Base-by-base conservation (phyloP, 2,888 invertebrate genomes). In the Therioaphis trifolii region DNA sequence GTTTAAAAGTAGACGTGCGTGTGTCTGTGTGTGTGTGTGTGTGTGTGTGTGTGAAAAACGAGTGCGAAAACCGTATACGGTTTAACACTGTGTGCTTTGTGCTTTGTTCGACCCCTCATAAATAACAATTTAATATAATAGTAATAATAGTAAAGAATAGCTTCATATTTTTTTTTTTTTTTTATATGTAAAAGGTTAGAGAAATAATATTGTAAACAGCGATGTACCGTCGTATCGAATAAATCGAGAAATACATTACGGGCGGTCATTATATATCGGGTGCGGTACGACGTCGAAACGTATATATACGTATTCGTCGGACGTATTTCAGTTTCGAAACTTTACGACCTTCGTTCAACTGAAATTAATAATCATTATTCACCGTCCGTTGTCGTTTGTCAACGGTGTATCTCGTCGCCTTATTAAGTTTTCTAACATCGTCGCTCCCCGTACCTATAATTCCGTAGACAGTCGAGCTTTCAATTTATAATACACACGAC, bases 381-480 rank as follows among this genome's bases (percentile, higher is more conserved):
- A 14, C n/a, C 5, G 61, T 43, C 27, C 24, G 27, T 76, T n/a
- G 18, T 74, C 52, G 18, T 40, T 58, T 55, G 40, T 75, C 58
- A 58, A 7, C 35, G 3, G 58, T 40, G 40, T 11, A 1, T 63
- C 15, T 75, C 40, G 40, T 75, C 18, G 9, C 40, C 4, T 24
- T 58, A 40, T 75, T 40, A 75, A 58, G 40, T 75, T 75, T 40
- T 18, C 58, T 18, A 75, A 58, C 5, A 15, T 55, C 35, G 7
- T 35, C 35, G 35, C 3, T 3, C 35, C 3, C 35, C 7, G 35
- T 7, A 35, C 35, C 3, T 35, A 12, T 9, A 24, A 75, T 24
- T 58, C 58, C 15, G 12, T 27, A 12, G 40, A 75, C 43, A 5
- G 27, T 15, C 9, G 27, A 3, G 11, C 27, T 46, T 69, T 24